Percentiles rank a stretch among this genome's conserved stretches.
Evolutionary conservation across 2,888 invertebrate genomes (phyloP).

Genomic region (Neoaliturus tenellus): DNA sequence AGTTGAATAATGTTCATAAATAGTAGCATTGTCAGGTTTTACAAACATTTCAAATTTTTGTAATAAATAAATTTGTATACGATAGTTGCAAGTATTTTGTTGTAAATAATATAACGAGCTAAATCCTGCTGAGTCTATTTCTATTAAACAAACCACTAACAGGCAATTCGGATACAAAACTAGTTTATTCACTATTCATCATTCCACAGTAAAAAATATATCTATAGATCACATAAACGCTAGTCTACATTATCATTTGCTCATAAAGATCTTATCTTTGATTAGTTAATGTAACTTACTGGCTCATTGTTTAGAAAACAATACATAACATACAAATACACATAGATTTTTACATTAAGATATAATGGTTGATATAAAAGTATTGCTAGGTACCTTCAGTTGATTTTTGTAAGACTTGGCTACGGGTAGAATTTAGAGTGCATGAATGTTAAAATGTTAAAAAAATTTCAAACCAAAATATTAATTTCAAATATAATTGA

Average conservation of each 20-base stretch:
- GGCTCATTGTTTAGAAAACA: slow-evolving; percentile 3
- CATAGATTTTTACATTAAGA: neutral
- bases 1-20: too few relatives aligned
- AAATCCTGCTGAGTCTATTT: too few relatives aligned
- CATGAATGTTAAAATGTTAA: too few relatives aligned
- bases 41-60: too few relatives aligned
- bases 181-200: neutral
- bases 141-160: too few relatives aligned
- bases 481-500: too few relatives aligned
- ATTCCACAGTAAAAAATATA: slow-evolving; percentile 22
- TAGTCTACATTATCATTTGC: slow-evolving; percentile 1
- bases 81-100: too few relatives aligned
- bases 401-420: neutral
- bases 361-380: neutral
- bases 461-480: too few relatives aligned
- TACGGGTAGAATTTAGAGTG: too few relatives aligned
- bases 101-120: too few relatives aligned
- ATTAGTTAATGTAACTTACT: slow-evolving; percentile 46
- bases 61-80: too few relatives aligned
- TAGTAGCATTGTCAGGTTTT: too few relatives aligned
- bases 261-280: neutral
- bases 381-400: neutral
- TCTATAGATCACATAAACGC: slow-evolving; percentile 8
- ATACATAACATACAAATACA: neutral
- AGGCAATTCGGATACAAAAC: neutral